Percentiles rank a stretch among this genome's conserved stretches.
Conservation (phyloP, 2,113 vertebrate genomes). For the Burhinus bistriatus region DNA sequence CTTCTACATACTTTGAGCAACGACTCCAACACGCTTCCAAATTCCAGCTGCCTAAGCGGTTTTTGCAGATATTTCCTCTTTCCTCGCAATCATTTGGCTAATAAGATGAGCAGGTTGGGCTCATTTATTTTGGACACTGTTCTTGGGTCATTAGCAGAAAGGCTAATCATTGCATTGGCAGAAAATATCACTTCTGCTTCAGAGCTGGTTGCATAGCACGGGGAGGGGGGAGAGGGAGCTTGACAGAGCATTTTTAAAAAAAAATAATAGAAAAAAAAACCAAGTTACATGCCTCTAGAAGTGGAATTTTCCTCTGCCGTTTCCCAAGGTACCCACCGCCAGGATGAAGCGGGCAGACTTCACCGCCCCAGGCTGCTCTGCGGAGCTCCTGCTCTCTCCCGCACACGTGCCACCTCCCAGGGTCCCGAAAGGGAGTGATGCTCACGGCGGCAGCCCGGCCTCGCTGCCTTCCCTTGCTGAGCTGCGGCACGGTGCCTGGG, state of each 20-base stretch:
- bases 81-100: constrained; percentile 54
- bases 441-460: not conserved
- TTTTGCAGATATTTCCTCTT: constrained; percentile 40
- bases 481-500: not conserved
- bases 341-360: not conserved
- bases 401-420: accelerated
- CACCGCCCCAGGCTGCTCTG: not conserved
- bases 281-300: not conserved
- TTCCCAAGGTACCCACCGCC: not conserved
- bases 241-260: not conserved
- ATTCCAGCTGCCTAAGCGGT: constrained; percentile 28
- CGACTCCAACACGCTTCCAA: not conserved
- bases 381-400: not conserved
- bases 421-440: accelerated
- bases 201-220: not conserved
- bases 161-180: constrained; percentile 62
- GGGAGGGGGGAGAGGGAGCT: not conserved
- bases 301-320: constrained; percentile 9
- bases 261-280: not conserved
- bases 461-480: not conserved
- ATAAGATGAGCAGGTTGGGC: constrained; percentile 63
- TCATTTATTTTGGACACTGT: constrained; percentile 66
- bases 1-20: not conserved
- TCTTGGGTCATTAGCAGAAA: constrained; percentile 60
- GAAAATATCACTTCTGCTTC: constrained; percentile 45